Base-by-base conservation (phyloP, 2,888 invertebrate species). In the Phyllotreta cruciferae region DNA sequence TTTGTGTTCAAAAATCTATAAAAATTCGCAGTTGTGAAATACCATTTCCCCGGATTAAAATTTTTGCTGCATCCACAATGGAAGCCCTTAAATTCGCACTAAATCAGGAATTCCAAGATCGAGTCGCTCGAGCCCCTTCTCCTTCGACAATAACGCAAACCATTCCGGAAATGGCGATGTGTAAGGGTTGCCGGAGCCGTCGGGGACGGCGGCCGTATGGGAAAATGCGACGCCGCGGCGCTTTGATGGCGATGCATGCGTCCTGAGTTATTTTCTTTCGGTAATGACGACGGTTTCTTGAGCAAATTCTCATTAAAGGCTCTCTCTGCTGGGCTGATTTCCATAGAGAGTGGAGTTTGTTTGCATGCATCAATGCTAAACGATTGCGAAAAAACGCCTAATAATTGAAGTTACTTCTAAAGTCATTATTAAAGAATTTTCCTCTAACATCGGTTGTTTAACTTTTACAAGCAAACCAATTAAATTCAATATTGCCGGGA, bases 241-340 rank as follows among this genome's bases (percentile, higher is more conserved):
- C 63, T 69, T 68, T 70, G 71, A 72, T 71, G 71, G 70, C 70
- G 71, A 71, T 70, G 72, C 70, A 72, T 72, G 69, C 66, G 45
- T 58, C 56, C 62, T 69, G 69, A 71, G 24, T 68, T 69, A 69
- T 72, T 67, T 71, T 70, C 62, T 58, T 62, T 61, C 34, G 7
- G 14, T 10, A n/a, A 14, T 14, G 47, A 34, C 9, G 14, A 6
- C 24, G 13, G 8, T 47, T 14, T 44, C 24, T 14, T 7, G 14
- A 34, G 10, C 8, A 9, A 10, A n/a, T 44, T 44, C 44, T 44
- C 44, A 10, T 44, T 44, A 44, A 7, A 6, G 1, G 6, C 11
- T 24, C 24, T 24, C 24, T 24, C 24, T 24, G 24, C 24, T 24
- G n/a, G n/a, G n/a, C n/a, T 24, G 4, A 24, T 24, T 24, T 24